Conservation (phyloP, 2,888 invertebrate species). For the Mythimna ferrago region DNA sequence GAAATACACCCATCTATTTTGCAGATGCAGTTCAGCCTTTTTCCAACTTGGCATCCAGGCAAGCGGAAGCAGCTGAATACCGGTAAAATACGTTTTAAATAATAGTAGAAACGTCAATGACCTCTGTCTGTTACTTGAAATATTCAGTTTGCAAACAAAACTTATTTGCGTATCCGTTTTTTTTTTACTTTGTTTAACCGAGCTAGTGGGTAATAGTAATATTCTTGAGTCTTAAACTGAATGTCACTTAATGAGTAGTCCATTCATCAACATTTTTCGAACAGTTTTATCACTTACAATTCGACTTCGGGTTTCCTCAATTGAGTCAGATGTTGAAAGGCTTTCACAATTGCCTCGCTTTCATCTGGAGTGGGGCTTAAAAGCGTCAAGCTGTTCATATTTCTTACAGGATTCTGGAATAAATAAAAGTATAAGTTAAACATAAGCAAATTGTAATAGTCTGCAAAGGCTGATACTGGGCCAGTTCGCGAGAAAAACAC, state of each 20-base stretch:
- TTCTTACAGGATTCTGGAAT: constrained; percentile 77
- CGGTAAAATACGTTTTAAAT: too few relatives aligned
- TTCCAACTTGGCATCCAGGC: too few relatives aligned
- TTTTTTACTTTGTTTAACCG: too few relatives aligned
- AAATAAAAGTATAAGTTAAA: neutral
- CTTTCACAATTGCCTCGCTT: constrained; percentile 71
- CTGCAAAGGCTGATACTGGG: neutral
- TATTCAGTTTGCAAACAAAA: too few relatives aligned
- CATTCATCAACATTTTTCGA: neutral
- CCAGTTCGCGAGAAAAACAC: neutral
- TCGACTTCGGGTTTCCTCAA: constrained; percentile 78
- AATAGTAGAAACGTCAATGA: too few relatives aligned
- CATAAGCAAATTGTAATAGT: neutral
- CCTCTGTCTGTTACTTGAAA: too few relatives aligned
- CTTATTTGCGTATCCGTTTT: too few relatives aligned
- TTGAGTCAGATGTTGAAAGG: constrained; percentile 78
- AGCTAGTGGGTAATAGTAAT: neutral
- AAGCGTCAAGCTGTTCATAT: constrained; percentile 74
- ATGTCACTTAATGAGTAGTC: neutral
- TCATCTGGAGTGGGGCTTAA: constrained; percentile 77
- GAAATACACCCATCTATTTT: too few relatives aligned
- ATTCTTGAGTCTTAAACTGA: neutral
- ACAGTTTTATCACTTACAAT: constrained; percentile 72
- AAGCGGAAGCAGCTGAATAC: too few relatives aligned
- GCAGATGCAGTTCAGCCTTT: too few relatives aligned